Percentiles rank a stretch among this genome's conserved stretches.
These are phyloP conservation scores for Carassius carassius DNA, from an alignment of 2,113 vertebrate genomes.

Conservation along the genomic window DNA sequence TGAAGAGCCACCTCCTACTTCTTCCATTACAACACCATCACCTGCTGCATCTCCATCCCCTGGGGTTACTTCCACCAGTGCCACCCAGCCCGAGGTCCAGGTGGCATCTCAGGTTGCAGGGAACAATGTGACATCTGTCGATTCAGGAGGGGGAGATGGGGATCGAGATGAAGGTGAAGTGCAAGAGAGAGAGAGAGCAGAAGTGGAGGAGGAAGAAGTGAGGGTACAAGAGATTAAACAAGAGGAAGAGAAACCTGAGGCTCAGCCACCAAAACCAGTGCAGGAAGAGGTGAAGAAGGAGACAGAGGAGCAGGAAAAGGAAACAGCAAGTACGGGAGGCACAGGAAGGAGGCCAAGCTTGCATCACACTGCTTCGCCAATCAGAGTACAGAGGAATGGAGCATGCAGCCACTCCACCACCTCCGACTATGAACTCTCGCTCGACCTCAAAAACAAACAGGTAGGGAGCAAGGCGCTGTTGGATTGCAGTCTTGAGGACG, in stretches of 20 bases:
- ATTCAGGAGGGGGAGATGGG: conserved; percentile 57
- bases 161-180: conserved; percentile 39
- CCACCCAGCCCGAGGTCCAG: conserved; percentile 33
- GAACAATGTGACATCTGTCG: conserved; percentile 54
- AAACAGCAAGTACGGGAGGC: conserved; percentile 72
- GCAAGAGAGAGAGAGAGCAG: conserved; percentile 25
- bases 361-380: conserved; percentile 88
- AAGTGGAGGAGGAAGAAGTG: conserved; percentile 53
- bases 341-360: conserved; percentile 85
- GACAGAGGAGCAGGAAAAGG: conserved; percentile 55
- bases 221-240: conserved; percentile 52
- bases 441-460: conserved; percentile 99
- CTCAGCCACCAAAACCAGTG: neutral
- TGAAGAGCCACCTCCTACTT: conserved; percentile 73
- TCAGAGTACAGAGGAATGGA: conserved; percentile 89
- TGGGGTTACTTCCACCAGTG: neutral
- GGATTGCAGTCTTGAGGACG: conserved; percentile 54
- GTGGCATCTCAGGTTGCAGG: conserved; percentile 20
- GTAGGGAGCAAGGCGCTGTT: conserved; percentile 76
- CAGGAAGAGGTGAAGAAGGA: conserved; percentile 35
- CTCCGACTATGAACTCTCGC: conserved; percentile 96
- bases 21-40: conserved; percentile 20
- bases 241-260: conserved; percentile 22
- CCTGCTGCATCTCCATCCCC: conserved; percentile 6
- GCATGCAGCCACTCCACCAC: conserved; percentile 86